A percentile compares a stretch with the other conserved stretches of the same genome.
These are phyloP conservation scores for Paraplagusia blochii DNA, from an alignment of 2,113 vertebrate species.

Conservation along the genomic window DNA sequence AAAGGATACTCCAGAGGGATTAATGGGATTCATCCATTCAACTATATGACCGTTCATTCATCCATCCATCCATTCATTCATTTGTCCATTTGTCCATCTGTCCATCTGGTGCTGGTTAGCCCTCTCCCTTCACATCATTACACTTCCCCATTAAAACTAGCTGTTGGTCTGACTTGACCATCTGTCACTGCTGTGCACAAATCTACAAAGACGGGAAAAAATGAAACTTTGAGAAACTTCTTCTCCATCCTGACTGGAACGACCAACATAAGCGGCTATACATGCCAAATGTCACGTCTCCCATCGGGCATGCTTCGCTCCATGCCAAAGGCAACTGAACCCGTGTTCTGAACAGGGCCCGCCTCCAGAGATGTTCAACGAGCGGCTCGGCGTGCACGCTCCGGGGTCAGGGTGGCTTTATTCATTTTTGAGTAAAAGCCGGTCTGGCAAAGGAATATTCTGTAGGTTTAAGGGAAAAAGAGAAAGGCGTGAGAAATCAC, in stretches of 20 bases:
- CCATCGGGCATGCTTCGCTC: slow-evolving; percentile 49
- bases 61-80: too few species aligned
- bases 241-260: slow-evolving; percentile 39
- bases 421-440: slow-evolving; percentile 8
- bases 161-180: too few species aligned
- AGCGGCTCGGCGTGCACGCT: slow-evolving; percentile 7
- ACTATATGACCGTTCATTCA: too few species aligned
- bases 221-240: background rate
- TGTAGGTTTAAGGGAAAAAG: slow-evolving; percentile 18
- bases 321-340: slow-evolving; percentile 41
- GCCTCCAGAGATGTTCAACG: slow-evolving; percentile 28
- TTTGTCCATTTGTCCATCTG: too few species aligned
- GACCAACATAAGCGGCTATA: slow-evolving; percentile 48
- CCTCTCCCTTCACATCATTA: too few species aligned
- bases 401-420: slow-evolving; percentile 25
- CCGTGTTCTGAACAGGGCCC: slow-evolving; percentile 31
- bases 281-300: slow-evolving; percentile 32
- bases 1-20: too few species aligned
- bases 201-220: too few species aligned
- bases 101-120: too few species aligned
- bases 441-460: slow-evolving; percentile 15
- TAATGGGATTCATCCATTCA: too few species aligned
- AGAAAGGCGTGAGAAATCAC: slow-evolving; percentile 11
- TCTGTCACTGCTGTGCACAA: too few species aligned
- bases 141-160: too few species aligned